Evolutionary conservation across 2,888 invertebrate genomes (phyloP).

Genomic region (Yponomeuta sedellus): DNA sequence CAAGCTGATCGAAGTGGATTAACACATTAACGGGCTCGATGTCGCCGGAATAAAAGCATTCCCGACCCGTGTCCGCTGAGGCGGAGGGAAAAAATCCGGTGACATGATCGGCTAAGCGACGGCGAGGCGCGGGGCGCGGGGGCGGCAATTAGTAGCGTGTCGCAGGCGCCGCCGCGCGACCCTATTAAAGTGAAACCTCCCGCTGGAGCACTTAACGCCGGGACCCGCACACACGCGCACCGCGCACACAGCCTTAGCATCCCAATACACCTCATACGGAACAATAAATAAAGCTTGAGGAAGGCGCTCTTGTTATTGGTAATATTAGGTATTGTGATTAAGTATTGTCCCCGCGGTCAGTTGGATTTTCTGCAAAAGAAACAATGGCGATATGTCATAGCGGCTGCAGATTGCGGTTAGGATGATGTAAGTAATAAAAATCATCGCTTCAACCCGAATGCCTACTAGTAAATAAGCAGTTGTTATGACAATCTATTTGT

Average conservation of each 20-base stretch:
- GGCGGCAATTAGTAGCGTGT: slow-evolving; percentile 32
- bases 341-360: neutral
- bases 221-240: slow-evolving; percentile 11
- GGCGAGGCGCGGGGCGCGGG: slow-evolving; percentile 18
- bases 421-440: neutral
- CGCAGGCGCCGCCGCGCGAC: slow-evolving; percentile 10
- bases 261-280: neutral
- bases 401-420: slow-evolving; percentile 7
- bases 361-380: neutral
- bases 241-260: neutral
- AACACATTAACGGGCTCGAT: slow-evolving; percentile 65
- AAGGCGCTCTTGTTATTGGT: neutral
- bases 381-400: neutral
- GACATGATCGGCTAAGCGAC: slow-evolving; percentile 32
- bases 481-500: too few relatives aligned
- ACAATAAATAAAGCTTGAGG: neutral
- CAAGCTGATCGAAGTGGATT: slow-evolving; percentile 66
- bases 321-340: neutral
- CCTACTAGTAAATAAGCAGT: neutral
- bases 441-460: neutral
- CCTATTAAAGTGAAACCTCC: slow-evolving; percentile 11
- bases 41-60: slow-evolving; percentile 68
- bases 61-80: slow-evolving; percentile 45
- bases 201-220: slow-evolving; percentile 31
- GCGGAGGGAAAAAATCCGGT: slow-evolving; percentile 40